Evolutionary conservation across 2,888 invertebrate species (phyloP), one percentile per base, ranked within the genome.

Genomic region (Chymomyza procnemis): DNA sequence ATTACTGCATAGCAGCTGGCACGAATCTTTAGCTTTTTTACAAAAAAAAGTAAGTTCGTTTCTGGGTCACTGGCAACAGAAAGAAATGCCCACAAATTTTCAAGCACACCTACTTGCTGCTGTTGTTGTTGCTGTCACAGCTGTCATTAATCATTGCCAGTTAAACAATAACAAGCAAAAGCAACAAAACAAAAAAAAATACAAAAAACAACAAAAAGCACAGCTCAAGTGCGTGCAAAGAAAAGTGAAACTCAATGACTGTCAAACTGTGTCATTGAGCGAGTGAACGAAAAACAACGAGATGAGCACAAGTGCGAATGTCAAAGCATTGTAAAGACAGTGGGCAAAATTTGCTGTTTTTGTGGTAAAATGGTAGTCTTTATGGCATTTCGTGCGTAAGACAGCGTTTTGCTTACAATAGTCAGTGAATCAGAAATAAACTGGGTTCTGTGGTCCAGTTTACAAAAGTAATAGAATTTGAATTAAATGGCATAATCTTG

Each of bases 111-210:
- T 77, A 66, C 58, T 64, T 69, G 57, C 47, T 50, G 60, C 21
- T 66, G 22, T 19, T 21, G 3, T 16, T 61, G 47, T 56, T 64
- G 64, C 26, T 65, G 61, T 50, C 61, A n/a, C n/a, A 59, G 65
- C 55, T 68, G 72, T 76, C 85, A 79, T 80, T 84, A 80, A 80
- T 80, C 85, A 80, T 84, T 79, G 75, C 75, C 84, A 78, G 79
- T 79, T 79, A 80, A 79, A 83, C 84, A 80, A 80, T 81, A 80
- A 78, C 71, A 73, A 69, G 73, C 56, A 61, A 55, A 66, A 60
- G 50, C 72, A 75, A 55, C 55, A 65, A 46, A 66, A 46, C 56
- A 50, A n/a, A 26, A 55, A 3, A 41, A 48, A 22, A 47, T 41
- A 14, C 41, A n/a, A 26, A 68, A n/a, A 63, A 72, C 18, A 73